Base-by-base conservation (phyloP, 2,888 invertebrate genomes). In the Isoperla grammatica region DNA sequence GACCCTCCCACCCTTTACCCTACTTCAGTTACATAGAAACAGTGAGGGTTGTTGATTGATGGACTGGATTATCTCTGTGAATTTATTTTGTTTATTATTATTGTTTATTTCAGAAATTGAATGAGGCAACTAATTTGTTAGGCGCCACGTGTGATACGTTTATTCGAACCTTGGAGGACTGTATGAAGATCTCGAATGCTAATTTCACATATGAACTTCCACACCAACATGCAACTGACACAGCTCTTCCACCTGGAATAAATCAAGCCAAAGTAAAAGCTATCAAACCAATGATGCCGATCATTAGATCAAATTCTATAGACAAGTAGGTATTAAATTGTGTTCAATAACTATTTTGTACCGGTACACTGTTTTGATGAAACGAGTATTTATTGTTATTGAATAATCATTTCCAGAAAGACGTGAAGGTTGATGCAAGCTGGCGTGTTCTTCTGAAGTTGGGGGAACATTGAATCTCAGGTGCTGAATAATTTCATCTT, bases 121-220 rank as follows among this genome's bases (percentile, higher is more conserved):
- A 84, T 69, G 88, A 89, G 73, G 85, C 85, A 2, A 85, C 88
- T 9, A 83, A 83, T 69, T 77, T 89, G 65, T 74, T 90, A 39
- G 83, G 84, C 62, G 86, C 86, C 43, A 90, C 90, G 56, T 90
- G 90, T 79, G 90, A 90, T 75, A 88, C 88, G 35, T 90, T 90
- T 73, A 88, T 90, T 65, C 81, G 84, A 71, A 88, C 89, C 19
- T 76, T 90, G 67, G 90, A 90, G 74, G 89, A 89, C 67, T 88
- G 88, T 68, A 86, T 90, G 83, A 82, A 81, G 71, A 71, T 83
- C 55, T 76, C 82, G 20, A 78, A 78, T 64, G 74, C 72, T 35
- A 74, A 71, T 62, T 69, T 73, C 56, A 69, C 71, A n/a, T 72
- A 72, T 63, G 72, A 74, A 65, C 64, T 72, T 61, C 68, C 72